Evolutionary conservation across 2,113 vertebrate species (phyloP), one percentile per base, ranked within the genome.

Genomic region (Rhabdomys dilectus): DNA sequence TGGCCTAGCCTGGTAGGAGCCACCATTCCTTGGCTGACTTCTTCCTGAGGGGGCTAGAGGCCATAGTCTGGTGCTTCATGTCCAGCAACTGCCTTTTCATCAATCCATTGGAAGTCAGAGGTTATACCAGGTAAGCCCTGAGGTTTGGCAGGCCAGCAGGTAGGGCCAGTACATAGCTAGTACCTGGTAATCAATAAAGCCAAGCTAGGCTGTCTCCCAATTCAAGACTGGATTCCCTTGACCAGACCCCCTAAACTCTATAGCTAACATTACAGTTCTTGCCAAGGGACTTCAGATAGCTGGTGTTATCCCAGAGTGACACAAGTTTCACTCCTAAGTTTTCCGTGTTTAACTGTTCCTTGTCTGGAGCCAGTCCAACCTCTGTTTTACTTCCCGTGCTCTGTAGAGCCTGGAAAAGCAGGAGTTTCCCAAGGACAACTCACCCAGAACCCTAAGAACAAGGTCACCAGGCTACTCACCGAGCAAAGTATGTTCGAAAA

Each of bases 401-500:
- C 73, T 9, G 12, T 58, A 39, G 39, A 22, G 0, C 24, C 85
- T 64, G 26, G 53, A 45, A 72, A 34, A 45, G 64, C 42, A 51
- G 72, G 31, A 5, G 15, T 4, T 62, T 26, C 75, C 90, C 66
- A 34, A 26, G 48, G 64, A 89, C 24, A 21, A 98, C 99, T 99
- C 91, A 99, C 98, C 0, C 99, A 99, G 87, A 97, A 99, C 56
- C 36, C 87, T 51, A 7, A 60, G 42, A 70, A 85, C 22, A 72
- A 12, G 62, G 42, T 24, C 1, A 42, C n/a, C 16, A 4, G 42
- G 51, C 60, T 98, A 99, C 99, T 99, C 96, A 99, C 99, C 0
- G 99, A 99, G 93, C 97, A 99, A 97, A 99, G 98, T 98, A 99
- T 99, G 98, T 99, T 99, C 97, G 99, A 99, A 97, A 99, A 99